A percentile compares a stretch with the other conserved stretches of the same genome.
phyloP scores from a whole-genome alignment of 2,888 invertebrate genomes.

The Heliconius ismenius region DNA sequence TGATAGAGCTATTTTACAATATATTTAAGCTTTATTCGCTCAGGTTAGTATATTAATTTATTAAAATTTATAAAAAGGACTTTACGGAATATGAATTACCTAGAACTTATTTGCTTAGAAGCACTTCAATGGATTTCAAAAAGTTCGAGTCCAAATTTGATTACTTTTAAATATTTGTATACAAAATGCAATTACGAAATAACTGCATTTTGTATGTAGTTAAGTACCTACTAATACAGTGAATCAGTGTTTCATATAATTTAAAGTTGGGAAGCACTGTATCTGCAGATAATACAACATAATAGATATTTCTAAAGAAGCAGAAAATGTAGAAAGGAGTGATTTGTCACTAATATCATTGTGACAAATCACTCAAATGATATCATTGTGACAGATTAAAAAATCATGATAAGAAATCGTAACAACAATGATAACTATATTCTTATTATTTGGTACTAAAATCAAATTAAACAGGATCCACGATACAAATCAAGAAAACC shows the following conservation, averaged over 20 bases:
- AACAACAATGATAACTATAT: background rate
- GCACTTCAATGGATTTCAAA: background rate
- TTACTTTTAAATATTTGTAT: background rate
- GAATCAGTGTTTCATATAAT: background rate
- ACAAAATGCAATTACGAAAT: no score
- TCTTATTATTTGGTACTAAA: constrained; percentile 3
- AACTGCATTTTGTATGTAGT: no score
- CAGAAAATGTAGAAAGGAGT: no score
- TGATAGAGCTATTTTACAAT: background rate
- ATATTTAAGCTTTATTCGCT: background rate
- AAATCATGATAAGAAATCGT: background rate
- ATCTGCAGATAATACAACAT: background rate
- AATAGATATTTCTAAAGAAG: background rate
- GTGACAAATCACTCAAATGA: no score
- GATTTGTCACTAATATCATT: no score
- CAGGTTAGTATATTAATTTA: background rate
- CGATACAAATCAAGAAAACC: constrained; percentile 38
- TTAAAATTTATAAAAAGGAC: background rate
- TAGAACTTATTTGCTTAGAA: no score
- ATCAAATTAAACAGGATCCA: background rate
- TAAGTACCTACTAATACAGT: background rate
- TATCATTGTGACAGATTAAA: background rate
- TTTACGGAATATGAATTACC: background rate
- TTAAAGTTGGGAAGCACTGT: background rate
- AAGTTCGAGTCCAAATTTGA: background rate